Conservation (phyloP, 2,797 vertebrate species). For the Enteromius unitaeniatus region DNA sequence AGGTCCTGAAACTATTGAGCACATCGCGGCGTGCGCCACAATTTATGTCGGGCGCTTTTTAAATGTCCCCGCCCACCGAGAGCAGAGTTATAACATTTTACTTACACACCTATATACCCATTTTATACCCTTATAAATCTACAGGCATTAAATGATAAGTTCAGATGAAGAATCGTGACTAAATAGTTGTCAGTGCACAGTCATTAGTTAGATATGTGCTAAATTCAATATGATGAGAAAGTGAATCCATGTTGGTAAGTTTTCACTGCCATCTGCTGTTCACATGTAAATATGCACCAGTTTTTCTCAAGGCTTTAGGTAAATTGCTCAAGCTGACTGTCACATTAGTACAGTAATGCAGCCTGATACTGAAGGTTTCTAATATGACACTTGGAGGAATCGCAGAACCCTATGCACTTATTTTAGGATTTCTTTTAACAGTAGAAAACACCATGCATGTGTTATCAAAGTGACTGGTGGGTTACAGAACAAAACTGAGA, state of each 20-base stretch:
- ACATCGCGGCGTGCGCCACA: background rate
- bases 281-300: background rate
- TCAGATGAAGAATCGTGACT: background rate
- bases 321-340: background rate
- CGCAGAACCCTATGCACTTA: background rate
- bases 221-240: background rate
- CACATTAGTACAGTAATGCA: background rate
- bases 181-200: background rate
- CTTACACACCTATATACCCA: no score
- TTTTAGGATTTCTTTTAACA: background rate
- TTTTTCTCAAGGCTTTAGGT: background rate
- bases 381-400: background rate
- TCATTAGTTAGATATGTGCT: background rate
- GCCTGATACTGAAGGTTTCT: background rate
- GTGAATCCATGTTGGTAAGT: background rate
- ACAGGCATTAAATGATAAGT: background rate
- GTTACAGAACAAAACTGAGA: background rate
- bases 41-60: conserved; percentile 49
- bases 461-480: background rate
- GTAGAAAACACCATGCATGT: background rate
- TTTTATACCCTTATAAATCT: background rate
- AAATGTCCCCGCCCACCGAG: conserved; percentile 44
- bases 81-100: conserved; percentile 11
- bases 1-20: background rate
- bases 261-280: conserved; percentile 56